Conservation (phyloP, 2,888 invertebrate genomes). For the Phaedon cochleariae region DNA sequence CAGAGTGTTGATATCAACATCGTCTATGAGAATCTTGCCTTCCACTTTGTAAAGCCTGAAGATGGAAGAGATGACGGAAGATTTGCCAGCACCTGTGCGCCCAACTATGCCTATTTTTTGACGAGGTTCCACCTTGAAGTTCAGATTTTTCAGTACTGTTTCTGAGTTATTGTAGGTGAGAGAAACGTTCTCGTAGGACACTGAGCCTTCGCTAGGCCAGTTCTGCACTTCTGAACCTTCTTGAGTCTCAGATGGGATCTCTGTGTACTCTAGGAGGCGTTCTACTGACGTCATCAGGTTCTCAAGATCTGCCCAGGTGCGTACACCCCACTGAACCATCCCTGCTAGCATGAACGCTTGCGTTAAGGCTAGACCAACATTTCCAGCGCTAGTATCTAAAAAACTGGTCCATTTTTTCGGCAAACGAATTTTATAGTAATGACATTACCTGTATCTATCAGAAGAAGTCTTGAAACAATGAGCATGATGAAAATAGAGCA, state of each 20-base stretch:
- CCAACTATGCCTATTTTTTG: constrained; percentile 84
- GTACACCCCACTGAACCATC: constrained; percentile 68
- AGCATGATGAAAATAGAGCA: constrained; percentile 47
- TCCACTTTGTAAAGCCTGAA: constrained; percentile 80
- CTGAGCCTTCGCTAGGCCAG: constrained; percentile 77
- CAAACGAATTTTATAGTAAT: no score
- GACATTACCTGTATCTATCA: constrained; percentile 40
- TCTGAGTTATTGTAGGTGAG: constrained; percentile 78
- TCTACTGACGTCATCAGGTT: constrained; percentile 93
- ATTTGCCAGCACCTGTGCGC: constrained; percentile 85
- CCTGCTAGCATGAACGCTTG: constrained; percentile 82
- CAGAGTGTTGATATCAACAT: constrained; percentile 72
- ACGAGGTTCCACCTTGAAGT: constrained; percentile 71
- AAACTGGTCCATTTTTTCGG: neutral
- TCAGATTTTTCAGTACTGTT: constrained; percentile 76
- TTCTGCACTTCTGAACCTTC: constrained; percentile 60
- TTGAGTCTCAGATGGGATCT: constrained; percentile 60
- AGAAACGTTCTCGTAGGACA: constrained; percentile 73
- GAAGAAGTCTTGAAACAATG: constrained; percentile 44
- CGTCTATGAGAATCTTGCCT: constrained; percentile 85
- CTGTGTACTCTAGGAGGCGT: constrained; percentile 67
- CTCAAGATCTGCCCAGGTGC: constrained; percentile 84
- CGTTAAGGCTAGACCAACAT: constrained; percentile 72
- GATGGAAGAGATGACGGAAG: constrained; percentile 77
- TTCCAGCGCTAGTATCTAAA: constrained; percentile 47